Evolutionary conservation across 2,797 vertebrate species (phyloP).

Genomic region (Knipowitschia caucasica): DNA sequence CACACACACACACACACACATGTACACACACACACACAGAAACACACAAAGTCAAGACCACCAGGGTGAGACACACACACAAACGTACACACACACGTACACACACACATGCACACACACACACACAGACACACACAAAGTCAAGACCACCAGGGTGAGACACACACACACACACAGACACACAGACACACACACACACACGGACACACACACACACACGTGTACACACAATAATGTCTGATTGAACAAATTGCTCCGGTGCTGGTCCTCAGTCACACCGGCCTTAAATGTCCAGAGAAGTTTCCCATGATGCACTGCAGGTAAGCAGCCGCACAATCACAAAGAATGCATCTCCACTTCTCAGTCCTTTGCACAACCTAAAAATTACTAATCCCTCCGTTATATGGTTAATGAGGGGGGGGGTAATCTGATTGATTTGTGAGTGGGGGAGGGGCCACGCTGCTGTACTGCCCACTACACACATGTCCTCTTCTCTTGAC

Average conservation of each 20-base stretch:
- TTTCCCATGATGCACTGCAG: constrained; percentile 58
- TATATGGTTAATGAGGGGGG: constrained; percentile 13
- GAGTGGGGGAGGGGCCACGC: constrained; percentile 41
- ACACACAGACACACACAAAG: constrained; percentile 75
- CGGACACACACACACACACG: constrained; percentile 6
- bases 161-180: constrained; percentile 17
- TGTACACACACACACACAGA: no score
- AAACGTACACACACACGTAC: constrained; percentile 13
- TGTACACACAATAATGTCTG: constrained; percentile 38
- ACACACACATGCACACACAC: not conserved
- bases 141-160: constrained; percentile 97
- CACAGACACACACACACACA: not conserved
- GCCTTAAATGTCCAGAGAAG: constrained; percentile 59
- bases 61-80: constrained; percentile 82
- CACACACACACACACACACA: not conserved
- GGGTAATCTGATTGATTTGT: constrained; percentile 24
- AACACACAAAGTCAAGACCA: constrained; percentile 99
- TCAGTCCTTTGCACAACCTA: constrained; percentile 54
- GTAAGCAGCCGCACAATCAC: constrained; percentile 64
- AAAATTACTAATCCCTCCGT: constrained; percentile 21
- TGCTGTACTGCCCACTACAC: constrained; percentile 66
- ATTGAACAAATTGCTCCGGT: constrained; percentile 43
- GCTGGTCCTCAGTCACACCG: constrained; percentile 38
- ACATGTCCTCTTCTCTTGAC: constrained; percentile 71
- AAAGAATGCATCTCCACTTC: constrained; percentile 63